Evolutionary conservation across 2,888 invertebrate genomes (phyloP), one percentile per base, ranked within the genome.

Genomic region (Actias luna): DNA sequence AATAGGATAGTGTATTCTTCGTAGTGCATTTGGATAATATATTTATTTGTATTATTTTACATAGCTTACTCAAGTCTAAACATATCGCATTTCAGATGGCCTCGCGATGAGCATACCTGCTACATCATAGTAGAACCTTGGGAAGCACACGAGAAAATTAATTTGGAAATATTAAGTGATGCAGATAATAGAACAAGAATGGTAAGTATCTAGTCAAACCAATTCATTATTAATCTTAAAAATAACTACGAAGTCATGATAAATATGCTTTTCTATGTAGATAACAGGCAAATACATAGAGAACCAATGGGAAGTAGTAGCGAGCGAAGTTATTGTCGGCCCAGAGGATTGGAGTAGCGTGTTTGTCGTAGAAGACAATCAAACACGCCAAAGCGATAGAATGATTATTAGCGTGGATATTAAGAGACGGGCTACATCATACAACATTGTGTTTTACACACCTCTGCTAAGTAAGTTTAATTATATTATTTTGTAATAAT

Each of bases 391-490:
- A 58, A 86, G 87, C 62, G 89, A 91, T 58, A 73, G 84, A 60
- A 67, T 84, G 0, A 57, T 85, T 0, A 74, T 91, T 2, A 75
- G 67, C 2, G 29, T 92, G 0, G 36, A 65, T 1, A 58, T 93
- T 61, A 80, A 69, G 63, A 83, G 92, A 63, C 73, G 63, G 2
- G 84, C 90, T 0, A 75, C 79, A 0, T 69, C 83, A 1, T 86
- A 87, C 61, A 88, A 87, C 58, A 80, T 89, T 16, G 88, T 85
- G 0, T 88, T 92, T 61, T 91, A 93, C 67, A 88, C 90, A 0
- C 93, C 93, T 0, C 72, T 93, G 1, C 46, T 87, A n/a, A 88
- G 93, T 93, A 79, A 80, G 76, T 36, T n/a, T 31, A 46, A 7
- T 16, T 33, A 27, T 14, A 50, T 0, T 18, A 12, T 22, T 22